phyloP scores from a whole-genome alignment of 2,113 vertebrate genomes.

The Ariopsis seemanni region DNA sequence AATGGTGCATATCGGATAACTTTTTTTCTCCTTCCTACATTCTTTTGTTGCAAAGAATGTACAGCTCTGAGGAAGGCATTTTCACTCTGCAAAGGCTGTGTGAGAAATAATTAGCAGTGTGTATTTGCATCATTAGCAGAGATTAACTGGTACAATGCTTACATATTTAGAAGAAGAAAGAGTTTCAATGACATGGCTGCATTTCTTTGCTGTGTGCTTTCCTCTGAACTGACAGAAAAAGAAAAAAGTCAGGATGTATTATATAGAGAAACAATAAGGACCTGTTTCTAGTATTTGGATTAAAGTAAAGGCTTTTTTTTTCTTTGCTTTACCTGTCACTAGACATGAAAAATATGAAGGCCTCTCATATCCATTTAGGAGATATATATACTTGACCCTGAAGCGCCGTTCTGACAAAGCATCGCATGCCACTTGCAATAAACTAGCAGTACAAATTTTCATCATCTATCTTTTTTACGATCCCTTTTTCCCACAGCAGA shows the following conservation, averaged over 20 bases:
- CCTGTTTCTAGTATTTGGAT: not conserved
- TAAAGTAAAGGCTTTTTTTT: not conserved
- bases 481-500: slow-evolving; percentile 32
- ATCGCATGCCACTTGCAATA: slow-evolving; percentile 30
- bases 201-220: not conserved
- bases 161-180: slow-evolving; percentile 54
- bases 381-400: slow-evolving; percentile 7
- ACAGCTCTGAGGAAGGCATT: slow-evolving; percentile 59
- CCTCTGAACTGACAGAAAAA: not conserved
- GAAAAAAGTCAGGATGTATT: not conserved
- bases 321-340: not conserved
- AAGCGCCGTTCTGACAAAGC: slow-evolving; percentile 16
- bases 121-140: slow-evolving; percentile 71
- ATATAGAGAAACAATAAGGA: not conserved
- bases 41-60: slow-evolving; percentile 57
- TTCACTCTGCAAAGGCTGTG: slow-evolving; percentile 61
- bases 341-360: slow-evolving; percentile 5
- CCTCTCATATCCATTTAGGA: slow-evolving; percentile 23
- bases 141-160: slow-evolving; percentile 69
- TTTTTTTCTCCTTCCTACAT: not conserved
- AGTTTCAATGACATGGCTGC: slow-evolving; percentile 22
- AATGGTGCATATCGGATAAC: not conserved
- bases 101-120: slow-evolving; percentile 70
- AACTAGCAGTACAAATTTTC: slow-evolving; percentile 40
- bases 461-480: slow-evolving; percentile 26